These are phyloP conservation scores for Ericerus pela DNA, from an alignment of 1,140 invertebrate genomes.

Conservation along the genomic window DNA sequence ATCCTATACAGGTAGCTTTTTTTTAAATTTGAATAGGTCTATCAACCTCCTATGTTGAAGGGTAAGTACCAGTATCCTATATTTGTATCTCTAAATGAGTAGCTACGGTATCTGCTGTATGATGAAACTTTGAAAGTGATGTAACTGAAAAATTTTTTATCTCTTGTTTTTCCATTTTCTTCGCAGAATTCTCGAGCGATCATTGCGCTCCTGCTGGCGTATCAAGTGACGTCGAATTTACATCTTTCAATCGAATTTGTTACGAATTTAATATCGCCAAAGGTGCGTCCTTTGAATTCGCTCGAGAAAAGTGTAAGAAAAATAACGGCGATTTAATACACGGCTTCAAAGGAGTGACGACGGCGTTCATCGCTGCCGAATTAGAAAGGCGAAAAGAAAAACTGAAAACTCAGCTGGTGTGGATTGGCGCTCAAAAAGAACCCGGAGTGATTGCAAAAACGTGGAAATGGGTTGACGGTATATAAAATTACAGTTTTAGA, in stretches of 20 bases:
- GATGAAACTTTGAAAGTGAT: too few relatives aligned
- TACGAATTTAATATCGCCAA: slow-evolving; percentile 71
- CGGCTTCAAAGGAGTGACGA: slow-evolving; percentile 36
- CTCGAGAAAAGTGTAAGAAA: slow-evolving; percentile 52
- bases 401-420: slow-evolving; percentile 69
- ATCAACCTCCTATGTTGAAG: too few relatives aligned
- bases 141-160: too few relatives aligned
- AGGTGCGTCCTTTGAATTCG: slow-evolving; percentile 65
- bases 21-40: too few relatives aligned
- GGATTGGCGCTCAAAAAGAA: slow-evolving; percentile 81
- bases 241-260: slow-evolving; percentile 68
- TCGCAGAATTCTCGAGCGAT: slow-evolving; percentile 60
- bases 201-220: slow-evolving; percentile 52
- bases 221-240: slow-evolving; percentile 54
- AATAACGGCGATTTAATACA: slow-evolving; percentile 70
- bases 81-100: too few relatives aligned
- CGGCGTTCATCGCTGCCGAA: slow-evolving; percentile 57
- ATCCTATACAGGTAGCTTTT: too few relatives aligned
- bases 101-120: too few relatives aligned
- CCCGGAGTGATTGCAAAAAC: slow-evolving; percentile 61
- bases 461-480: slow-evolving; percentile 83
- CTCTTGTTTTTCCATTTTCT: background rate
- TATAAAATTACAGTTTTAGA: slow-evolving; percentile 26
- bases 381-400: slow-evolving; percentile 60
- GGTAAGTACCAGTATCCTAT: too few relatives aligned